A percentile compares a stretch with the other conserved stretches of the same genome.
Evolutionary conservation across 53 echinoderm and acorn worm genomes (phyloP).

Genomic region (Glandiceps talaboti): DNA sequence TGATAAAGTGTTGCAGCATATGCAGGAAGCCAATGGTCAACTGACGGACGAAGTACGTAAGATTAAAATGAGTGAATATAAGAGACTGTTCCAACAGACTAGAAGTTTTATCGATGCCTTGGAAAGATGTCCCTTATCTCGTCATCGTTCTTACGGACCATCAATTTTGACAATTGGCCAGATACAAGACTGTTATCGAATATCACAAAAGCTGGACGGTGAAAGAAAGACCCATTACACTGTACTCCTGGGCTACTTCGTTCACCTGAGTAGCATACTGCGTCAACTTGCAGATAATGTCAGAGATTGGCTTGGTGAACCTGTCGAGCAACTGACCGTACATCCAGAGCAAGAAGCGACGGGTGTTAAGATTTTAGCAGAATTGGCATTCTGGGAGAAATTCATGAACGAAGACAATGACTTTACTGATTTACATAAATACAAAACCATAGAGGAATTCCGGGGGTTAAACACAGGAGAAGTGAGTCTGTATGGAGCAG

Average conservation of each 20-base stretch:
- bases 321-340: conserved; percentile 48
- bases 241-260: conserved; percentile 43
- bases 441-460: conserved; percentile 82
- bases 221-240: conserved; percentile 76
- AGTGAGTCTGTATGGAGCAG: conserved; percentile 79
- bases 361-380: conserved; percentile 41
- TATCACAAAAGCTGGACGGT: conserved; percentile 51
- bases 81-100: conserved; percentile 67
- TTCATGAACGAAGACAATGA: conserved; percentile 71
- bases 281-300: conserved; percentile 37
- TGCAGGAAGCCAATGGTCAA: conserved; percentile 56
- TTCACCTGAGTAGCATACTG: conserved; percentile 38
- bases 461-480: conserved; percentile 88
- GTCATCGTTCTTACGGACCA: conserved; percentile 63
- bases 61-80: conserved; percentile 48
- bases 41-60: conserved; percentile 44
- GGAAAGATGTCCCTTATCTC: conserved; percentile 49
- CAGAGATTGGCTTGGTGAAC: conserved; percentile 61
- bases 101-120: conserved; percentile 83
- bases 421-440: conserved; percentile 56
- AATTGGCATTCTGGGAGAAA: conserved; percentile 50
- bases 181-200: conserved; percentile 63
- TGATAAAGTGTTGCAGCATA: conserved; percentile 31
- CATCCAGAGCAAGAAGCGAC: conserved; percentile 51
- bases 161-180: conserved; percentile 49